Percentiles rank a stretch among this genome's conserved stretches.
These are phyloP conservation scores for Mungos mungo DNA, from an alignment of 2,113 vertebrate species.

Conservation along the genomic window DNA sequence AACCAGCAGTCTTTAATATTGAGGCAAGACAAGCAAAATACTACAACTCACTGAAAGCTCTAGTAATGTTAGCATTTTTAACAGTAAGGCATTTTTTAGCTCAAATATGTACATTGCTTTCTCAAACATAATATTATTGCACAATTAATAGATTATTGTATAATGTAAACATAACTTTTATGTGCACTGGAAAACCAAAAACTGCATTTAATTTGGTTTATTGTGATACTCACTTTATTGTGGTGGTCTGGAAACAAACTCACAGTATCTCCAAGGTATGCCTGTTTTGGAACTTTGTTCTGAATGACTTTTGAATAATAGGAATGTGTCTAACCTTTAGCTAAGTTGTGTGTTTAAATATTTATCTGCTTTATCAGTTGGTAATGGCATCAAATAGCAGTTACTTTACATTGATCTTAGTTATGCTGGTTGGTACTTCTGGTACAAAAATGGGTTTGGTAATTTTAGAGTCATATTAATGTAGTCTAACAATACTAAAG, in stretches of 20 bases:
- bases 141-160: not conserved
- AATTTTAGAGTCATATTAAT: not conserved
- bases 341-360: not conserved
- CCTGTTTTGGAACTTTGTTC: not conserved
- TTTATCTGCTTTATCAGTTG: not conserved
- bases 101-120: not conserved
- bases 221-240: no score
- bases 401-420: not conserved
- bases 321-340: not conserved
- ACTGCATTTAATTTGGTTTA: not conserved
- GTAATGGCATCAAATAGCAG: not conserved
- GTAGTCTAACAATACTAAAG: not conserved
- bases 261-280: not conserved
- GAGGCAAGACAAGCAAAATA: not conserved
- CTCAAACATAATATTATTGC: not conserved
- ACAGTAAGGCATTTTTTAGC: not conserved
- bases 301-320: not conserved
- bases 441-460: not conserved
- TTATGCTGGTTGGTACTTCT: not conserved
- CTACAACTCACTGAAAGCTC: not conserved
- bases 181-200: not conserved
- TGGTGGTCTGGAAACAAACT: not conserved
- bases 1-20: not conserved
- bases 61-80: not conserved
- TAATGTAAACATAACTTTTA: not conserved